Base-by-base conservation (phyloP, 2,113 vertebrate genomes). In the Strix aluco region DNA sequence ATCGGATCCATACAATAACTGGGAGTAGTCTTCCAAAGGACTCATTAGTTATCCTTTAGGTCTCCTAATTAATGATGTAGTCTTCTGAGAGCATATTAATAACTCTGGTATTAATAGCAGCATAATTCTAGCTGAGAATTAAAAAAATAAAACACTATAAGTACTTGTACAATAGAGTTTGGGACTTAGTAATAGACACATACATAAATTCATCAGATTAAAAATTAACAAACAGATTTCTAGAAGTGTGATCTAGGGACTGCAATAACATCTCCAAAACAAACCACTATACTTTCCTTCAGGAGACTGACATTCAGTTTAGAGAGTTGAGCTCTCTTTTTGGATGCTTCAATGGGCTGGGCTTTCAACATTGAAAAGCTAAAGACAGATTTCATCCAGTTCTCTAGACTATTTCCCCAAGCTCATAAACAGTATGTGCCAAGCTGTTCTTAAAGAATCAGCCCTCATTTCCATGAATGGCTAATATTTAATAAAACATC, bases 401-500 rank as follows among this genome's bases (percentile, higher is more conserved):
- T 75, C 61, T 82, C 61, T 25, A 57, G 13, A 75, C 36, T 65
- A 10, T 93, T 88, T 95, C 62, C 74, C 70, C 62, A 62, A 91
- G 59, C 81, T 95, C 38, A 70, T 80, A 47, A 80, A 80, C 21
- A 70, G 6, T 38, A 9, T 42, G 23, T 71, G 81, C 69, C 88
- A 94, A 72, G 38, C 81, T 94, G 58, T 74, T 92, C 61, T 73
- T 94, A 87, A 86, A 87, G 54, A 94, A 79, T 92, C 61, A 70
- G 54, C 46, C 61, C 40, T 82, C 17, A 55, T 94, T 81, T 66
- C 84, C 62, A 86, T 62, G 66, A 94, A 88, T 71, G 25, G 23
- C 59, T 95, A 94, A 91, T 89, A 88, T 92, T 95, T 95, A 92
- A 95, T 92, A 95, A 96, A 95, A 85, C 66, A 95, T 79, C 73